Percentiles rank a stretch among this genome's conserved stretches.
Evolutionary conservation across 2,113 vertebrate species (phyloP).

Genomic region (Centrocercus urophasianus): DNA sequence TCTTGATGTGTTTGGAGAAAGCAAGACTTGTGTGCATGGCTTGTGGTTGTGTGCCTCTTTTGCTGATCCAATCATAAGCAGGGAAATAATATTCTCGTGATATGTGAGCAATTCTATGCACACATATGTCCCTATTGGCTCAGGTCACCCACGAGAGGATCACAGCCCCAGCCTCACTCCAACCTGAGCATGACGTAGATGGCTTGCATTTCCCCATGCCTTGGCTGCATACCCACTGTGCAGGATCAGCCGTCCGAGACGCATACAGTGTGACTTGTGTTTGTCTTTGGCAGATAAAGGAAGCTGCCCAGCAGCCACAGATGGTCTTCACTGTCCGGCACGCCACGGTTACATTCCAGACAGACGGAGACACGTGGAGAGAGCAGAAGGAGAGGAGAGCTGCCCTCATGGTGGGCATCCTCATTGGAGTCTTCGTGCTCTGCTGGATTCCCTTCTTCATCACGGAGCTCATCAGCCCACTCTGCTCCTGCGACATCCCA

Average conservation of each 20-base stretch:
- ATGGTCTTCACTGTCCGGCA: conserved; percentile 90
- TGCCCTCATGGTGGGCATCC: conserved; percentile 94
- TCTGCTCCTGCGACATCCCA: conserved; percentile 90
- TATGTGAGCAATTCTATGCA: background rate
- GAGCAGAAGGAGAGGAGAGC: conserved; percentile 95
- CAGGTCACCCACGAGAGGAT: background rate
- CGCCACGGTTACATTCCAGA: conserved; percentile 91
- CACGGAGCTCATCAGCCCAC: conserved; percentile 90
- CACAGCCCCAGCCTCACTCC: background rate
- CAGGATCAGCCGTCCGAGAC: background rate
- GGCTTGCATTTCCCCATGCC: background rate
- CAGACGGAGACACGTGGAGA: conserved; percentile 89
- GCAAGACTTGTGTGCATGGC: background rate
- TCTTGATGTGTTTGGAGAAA: background rate
- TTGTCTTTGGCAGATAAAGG: conserved; percentile 84
- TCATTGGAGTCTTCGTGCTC: conserved; percentile 94
- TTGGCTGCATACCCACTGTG: background rate
- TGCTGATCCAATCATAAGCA: background rate
- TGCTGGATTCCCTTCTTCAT: conserved; percentile 99
- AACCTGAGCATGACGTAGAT: background rate
- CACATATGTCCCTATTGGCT: background rate
- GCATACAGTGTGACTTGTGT: background rate
- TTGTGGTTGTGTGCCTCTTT: background rate
- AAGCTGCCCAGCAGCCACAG: conserved; percentile 85
- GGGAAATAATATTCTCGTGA: background rate